A percentile compares a stretch with the other conserved stretches of the same genome.
Conservation (phyloP, 2,797 vertebrate genomes). For the Discoglossus pictus region DNA sequence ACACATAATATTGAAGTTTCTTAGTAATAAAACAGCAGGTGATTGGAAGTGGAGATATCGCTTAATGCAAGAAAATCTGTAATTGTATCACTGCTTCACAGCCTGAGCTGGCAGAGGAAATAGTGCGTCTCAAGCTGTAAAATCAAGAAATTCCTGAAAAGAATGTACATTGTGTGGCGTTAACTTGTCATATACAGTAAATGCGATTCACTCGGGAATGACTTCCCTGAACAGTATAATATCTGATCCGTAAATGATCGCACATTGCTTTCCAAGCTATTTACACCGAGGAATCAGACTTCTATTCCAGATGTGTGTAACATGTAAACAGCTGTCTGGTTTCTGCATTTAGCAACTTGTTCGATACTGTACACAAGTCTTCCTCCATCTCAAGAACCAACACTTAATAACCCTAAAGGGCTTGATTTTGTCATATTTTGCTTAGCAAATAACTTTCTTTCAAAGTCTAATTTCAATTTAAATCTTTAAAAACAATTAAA, state of each 20-base stretch:
- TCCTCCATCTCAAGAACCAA: too few species aligned
- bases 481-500: too few species aligned
- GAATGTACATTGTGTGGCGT: conserved; percentile 21
- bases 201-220: conserved; percentile 28
- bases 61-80: conserved; percentile 2
- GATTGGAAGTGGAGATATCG: neutral
- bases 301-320: conserved; percentile 60
- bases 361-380: conserved; percentile 48
- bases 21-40: conserved; percentile 36
- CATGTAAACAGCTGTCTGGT: conserved; percentile 54
- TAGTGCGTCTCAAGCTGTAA: conserved; percentile 8
- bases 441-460: too few species aligned
- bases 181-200: conserved; percentile 34
- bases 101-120: conserved; percentile 25
- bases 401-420: too few species aligned
- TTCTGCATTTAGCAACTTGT: conserved; percentile 55
- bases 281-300: conserved; percentile 48
- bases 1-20: conserved; percentile 19
- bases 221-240: conserved; percentile 43
- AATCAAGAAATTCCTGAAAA: conserved; percentile 29
- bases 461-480: too few species aligned
- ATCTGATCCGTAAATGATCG: conserved; percentile 52
- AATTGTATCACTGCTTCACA: conserved; percentile 18
- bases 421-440: too few species aligned
- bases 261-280: conserved; percentile 41